Base-by-base conservation (phyloP, 2,113 vertebrate species). In the Anser cygnoides region DNA sequence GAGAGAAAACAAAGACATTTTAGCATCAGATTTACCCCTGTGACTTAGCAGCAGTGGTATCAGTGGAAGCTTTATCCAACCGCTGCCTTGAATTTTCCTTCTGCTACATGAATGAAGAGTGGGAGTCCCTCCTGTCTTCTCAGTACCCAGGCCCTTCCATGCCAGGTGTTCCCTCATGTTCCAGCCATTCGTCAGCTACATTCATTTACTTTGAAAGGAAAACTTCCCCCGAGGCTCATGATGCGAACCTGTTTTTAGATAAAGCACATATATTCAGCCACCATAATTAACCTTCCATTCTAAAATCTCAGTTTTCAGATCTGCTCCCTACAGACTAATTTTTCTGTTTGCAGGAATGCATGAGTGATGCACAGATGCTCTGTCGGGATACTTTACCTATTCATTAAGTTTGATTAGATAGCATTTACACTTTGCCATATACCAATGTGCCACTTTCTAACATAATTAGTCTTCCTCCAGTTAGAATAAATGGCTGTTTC, bases 401-500 rank as follows among this genome's bases (percentile, higher is more conserved):
- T 95, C 88, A 92, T 92, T 95, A 94, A 73, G 37, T 95, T 87
- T 95, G 87, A 97, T 87, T 88, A 95, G 94, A 43, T 77, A 91
- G 75, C 73, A 46, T 95, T 94, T 96, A 93, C 76, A 44, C 93
- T 87, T 87, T 92, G 94, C 89, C 86, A 84, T 89, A 89, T 90
- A 81, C 55, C n/a, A 93, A 83, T 86, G 39, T 33, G 3, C 75
- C 84, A 82, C 93, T 95, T 92, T 95, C 80, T 88, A 65, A 84
- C 87, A 90, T 84, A 93, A 92, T 94, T 70, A 91, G 87, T 62
- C 73, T 86, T 93, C 89, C 85, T 93, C 81, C 89, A 95, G 89
- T 93, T 94, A 95, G 87, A 91, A 90, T 91, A 96, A 96, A 93
- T 95, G 89, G 71, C 55, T 82, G 86, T 90, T 97, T 96, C 85